phyloP scores from a whole-genome alignment of 2,888 invertebrate genomes.

The Drosophila seclusa region DNA sequence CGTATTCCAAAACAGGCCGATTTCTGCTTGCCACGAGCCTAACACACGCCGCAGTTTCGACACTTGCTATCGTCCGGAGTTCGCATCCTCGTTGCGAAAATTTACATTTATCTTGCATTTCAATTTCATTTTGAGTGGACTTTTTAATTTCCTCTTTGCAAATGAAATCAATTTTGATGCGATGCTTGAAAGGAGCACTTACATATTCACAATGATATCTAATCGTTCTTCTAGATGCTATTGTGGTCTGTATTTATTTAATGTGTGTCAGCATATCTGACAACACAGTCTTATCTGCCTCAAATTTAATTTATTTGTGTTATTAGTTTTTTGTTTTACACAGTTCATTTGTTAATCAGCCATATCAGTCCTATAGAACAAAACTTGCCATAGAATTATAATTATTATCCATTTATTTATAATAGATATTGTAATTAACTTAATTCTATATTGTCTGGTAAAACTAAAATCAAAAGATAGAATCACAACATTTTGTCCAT shows the following conservation, averaged over 20 bases:
- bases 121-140: slow-evolving; percentile 75
- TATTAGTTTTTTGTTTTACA: not conserved
- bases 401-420: not conserved
- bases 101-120: slow-evolving; percentile 78
- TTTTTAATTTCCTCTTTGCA: slow-evolving; percentile 78
- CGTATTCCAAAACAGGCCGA: slow-evolving; percentile 34
- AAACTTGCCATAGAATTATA: not conserved
- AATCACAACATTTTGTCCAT: not conserved
- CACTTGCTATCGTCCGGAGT: slow-evolving; percentile 62
- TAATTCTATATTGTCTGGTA: not conserved
- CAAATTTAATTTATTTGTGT: not conserved
- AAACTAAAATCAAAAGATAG: not conserved
- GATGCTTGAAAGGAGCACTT: slow-evolving; percentile 37
- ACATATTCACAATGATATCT: slow-evolving; percentile 34
- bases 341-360: not conserved
- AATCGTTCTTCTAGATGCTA: slow-evolving; percentile 4
- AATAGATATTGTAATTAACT: not conserved
- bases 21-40: slow-evolving; percentile 80
- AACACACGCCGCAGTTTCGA: slow-evolving; percentile 80
- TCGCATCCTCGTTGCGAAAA: slow-evolving; percentile 61
- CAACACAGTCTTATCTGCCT: not conserved
- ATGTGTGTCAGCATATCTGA: not conserved
- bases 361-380: not conserved
- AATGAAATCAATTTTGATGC: slow-evolving; percentile 79
- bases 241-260: not conserved